Evolutionary conservation across 2,113 vertebrate species (phyloP).

Genomic region (Mola mola): DNA sequence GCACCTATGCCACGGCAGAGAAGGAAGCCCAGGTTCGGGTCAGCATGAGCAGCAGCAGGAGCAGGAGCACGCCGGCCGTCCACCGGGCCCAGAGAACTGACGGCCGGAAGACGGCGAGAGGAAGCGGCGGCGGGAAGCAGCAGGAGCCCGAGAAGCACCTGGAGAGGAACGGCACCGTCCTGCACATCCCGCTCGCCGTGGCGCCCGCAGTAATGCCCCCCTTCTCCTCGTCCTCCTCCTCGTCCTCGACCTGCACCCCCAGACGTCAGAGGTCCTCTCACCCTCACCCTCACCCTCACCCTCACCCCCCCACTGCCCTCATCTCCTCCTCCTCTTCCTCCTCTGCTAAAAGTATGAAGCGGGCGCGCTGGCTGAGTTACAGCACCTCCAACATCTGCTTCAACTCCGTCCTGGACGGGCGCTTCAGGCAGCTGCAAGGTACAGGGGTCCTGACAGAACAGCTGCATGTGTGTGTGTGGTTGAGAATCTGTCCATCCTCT

Average conservation of each 20-base stretch:
- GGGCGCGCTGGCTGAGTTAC: slow-evolving; percentile 80
- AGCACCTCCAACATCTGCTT: slow-evolving; percentile 83
- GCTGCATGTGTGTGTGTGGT: slow-evolving; percentile 17
- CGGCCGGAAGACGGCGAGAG: slow-evolving; percentile 50
- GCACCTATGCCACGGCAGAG: slow-evolving; percentile 50
- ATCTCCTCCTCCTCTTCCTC: slow-evolving; percentile 64
- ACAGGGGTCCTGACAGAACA: slow-evolving; percentile 37
- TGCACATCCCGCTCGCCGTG: slow-evolving; percentile 53
- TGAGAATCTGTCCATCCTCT: neutral
- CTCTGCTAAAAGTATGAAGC: slow-evolving; percentile 75
- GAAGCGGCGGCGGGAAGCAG: slow-evolving; percentile 32
- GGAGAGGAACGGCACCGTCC: slow-evolving; percentile 75
- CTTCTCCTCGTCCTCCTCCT: slow-evolving; percentile 55
- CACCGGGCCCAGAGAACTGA: slow-evolving; percentile 66
- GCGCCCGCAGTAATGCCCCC: slow-evolving; percentile 37
- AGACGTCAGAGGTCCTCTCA: slow-evolving; percentile 61
- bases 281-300: slow-evolving; percentile 49
- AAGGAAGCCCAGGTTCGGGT: slow-evolving; percentile 65
- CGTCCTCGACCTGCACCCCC: slow-evolving; percentile 61
- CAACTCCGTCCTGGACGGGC: slow-evolving; percentile 83
- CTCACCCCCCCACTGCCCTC: slow-evolving; percentile 39
- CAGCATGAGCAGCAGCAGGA: slow-evolving; percentile 65
- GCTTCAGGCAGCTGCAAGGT: slow-evolving; percentile 86
- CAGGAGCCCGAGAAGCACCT: slow-evolving; percentile 60
- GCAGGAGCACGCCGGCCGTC: slow-evolving; percentile 80